phyloP scores from a whole-genome alignment of 2,113 vertebrate species.

The Laticauda laticaudata region DNA sequence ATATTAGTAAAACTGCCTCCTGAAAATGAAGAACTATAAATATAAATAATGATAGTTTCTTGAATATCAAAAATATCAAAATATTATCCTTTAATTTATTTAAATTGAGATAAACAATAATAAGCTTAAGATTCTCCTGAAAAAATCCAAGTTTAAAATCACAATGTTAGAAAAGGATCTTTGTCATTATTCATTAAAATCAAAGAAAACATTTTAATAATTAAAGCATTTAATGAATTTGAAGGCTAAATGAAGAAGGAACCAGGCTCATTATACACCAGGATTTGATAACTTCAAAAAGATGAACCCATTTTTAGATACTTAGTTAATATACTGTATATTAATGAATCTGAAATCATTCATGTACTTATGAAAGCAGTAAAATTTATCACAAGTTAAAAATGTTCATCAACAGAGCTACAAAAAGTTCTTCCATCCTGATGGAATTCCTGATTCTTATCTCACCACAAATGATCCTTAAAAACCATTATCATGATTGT shows the following conservation, averaged over 20 bases:
- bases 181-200: background rate
- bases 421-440: background rate
- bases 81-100: constrained; percentile 33
- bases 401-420: background rate
- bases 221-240: background rate
- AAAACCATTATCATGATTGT: background rate
- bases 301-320: background rate
- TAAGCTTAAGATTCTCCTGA: background rate
- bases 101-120: constrained; percentile 5
- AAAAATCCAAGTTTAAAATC: background rate
- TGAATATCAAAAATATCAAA: constrained; percentile 30
- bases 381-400: background rate
- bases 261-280: constrained; percentile 13
- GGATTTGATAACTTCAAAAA: background rate
- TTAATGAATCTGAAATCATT: background rate
- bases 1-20: constrained; percentile 35
- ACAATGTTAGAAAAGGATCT: background rate
- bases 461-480: background rate
- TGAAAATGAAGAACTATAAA: constrained; percentile 38
- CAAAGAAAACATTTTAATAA: background rate
- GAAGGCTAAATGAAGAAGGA: background rate
- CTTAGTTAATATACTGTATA: background rate
- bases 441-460: background rate
- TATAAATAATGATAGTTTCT: constrained; percentile 41
- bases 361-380: background rate